Base-by-base conservation (phyloP, 2,888 invertebrate genomes). In the Campoletis raptor region DNA sequence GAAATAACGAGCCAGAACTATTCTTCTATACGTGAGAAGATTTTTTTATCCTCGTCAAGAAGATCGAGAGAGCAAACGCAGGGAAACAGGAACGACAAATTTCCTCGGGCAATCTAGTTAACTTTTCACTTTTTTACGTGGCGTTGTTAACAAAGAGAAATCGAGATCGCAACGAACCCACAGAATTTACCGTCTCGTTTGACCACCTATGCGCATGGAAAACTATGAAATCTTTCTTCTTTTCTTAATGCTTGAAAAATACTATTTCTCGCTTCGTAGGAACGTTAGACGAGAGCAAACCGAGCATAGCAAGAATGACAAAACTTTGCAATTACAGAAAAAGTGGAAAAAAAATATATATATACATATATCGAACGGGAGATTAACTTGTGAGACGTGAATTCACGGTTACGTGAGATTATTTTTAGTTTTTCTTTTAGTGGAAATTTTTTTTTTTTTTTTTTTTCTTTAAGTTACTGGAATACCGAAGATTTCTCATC, bases 71-170 rank as follows among this genome's bases (percentile, higher is more conserved):
- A 76, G 48, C 18, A 36, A 36, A 36, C 0, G 21, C 12, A 42
- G 42, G 2, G 52, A 12, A 67, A 54, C 73, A 30, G 52, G 72
- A 64, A 52, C 37, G 57, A 73, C 84, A 88, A 89, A 90, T 91
- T 90, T 88, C 85, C 88, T 85, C 86, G 82, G 87, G 85, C 88
- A 87, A 90, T 91, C 90, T 90, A 86, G 88, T 92, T 92, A 90
- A 92, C 90, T 92, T 91, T 91, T 90, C 87, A 89, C 85, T 86
- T 89, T 87, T 87, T 87, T 12, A 57, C 67, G n/a, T 67, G 77
- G 64, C 87, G 87, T 90, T 90, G 83, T 73, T 52, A 57, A 5
- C 64, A 42, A 48, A 30, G 9, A n/a, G 36, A n/a, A 69, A 52
- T 61, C 48, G 21, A 67, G 30, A 37, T 40, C 70, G 45, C 64